A percentile compares a stretch with the other conserved stretches of the same genome.
Conservation (phyloP, 2,888 invertebrate species). For the Drosophila formosana region DNA sequence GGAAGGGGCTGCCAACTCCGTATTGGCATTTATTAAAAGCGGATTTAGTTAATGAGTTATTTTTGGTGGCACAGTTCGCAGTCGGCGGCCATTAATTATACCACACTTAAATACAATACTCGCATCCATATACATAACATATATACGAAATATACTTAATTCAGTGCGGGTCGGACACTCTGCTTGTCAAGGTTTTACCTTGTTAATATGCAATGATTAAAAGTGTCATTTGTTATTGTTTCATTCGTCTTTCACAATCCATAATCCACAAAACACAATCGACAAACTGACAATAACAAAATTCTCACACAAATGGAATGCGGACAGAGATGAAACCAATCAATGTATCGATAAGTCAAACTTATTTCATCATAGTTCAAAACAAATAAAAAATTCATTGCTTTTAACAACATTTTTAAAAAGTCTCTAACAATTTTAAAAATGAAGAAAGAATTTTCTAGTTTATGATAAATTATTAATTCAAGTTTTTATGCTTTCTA, state of each 20-base stretch:
- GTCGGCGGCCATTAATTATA: conserved; percentile 68
- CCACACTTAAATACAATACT: conserved; percentile 14
- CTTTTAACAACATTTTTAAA: no score
- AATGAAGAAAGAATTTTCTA: no score
- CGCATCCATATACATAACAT: not conserved
- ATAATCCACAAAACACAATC: conserved; percentile 2
- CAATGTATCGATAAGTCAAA: not conserved
- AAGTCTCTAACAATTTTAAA: no score
- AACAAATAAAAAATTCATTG: not conserved
- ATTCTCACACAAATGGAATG: conserved; percentile 16
- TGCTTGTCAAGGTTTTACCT: conserved; percentile 56
- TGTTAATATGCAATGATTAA: conserved; percentile 81
- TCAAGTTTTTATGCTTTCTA: no score
- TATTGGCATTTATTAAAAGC: conserved; percentile 79
- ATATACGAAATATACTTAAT: conserved; percentile 23
- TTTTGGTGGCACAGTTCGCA: conserved; percentile 72
- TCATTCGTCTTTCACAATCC: conserved; percentile 18
- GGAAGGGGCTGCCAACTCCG: conserved; percentile 11
- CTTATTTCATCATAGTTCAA: not conserved
- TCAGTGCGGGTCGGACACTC: conserved; percentile 55
- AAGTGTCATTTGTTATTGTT: conserved; percentile 78
- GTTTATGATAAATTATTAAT: no score
- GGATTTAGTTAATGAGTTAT: conserved; percentile 82
- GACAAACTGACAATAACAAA: conserved; percentile 1
- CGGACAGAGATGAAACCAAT: not conserved